Evolutionary conservation across 2,888 invertebrate genomes (phyloP), one percentile per base, ranked within the genome.

Genomic region (Coleophora flavipennella): DNA sequence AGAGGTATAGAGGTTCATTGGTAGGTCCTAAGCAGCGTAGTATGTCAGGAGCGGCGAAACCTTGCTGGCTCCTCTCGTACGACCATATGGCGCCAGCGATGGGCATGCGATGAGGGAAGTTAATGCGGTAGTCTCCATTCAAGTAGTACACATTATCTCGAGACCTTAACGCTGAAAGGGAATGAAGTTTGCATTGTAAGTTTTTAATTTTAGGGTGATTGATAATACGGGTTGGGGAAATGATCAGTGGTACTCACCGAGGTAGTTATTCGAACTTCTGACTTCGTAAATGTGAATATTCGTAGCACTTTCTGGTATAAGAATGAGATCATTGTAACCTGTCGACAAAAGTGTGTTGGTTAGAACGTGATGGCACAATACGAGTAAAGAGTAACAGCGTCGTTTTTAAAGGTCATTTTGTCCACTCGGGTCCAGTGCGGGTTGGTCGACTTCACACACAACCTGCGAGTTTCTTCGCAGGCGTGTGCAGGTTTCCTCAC

Each of bases 101-200:
- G 42, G 86, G 79, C 57, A 94, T 79, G 27, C 90, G 89, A 38
- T 92, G 88, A 0, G 96, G 95, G 67, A 95, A 95, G 77, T 96
- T 95, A 61, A 99, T 96, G 62, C 93, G 90, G 91, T 95, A 97
- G 67, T 96, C 92, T 1, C 98, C 98, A 73, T 99, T 99, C 38
- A 99, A 83, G 66, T 95, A 96, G 69, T 93, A 99, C 53, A 92
- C 88, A 3, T 93, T 93, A 35, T 91, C 87, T 40, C 89, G 86
- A 49, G 96, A 89, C 42, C 77, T 61, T 36, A 97, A 86, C 4
- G 97, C 97, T 92, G 66, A n/a, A 67, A 70, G 45, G 27, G 43
- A 8, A 35, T 20, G 6, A 20, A 4, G 3, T 3, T 20, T 3
- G 3, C 6, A 20, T 3, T 20, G 20, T 20, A 4, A 20, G 6